Evolutionary conservation across 2,888 invertebrate genomes (phyloP).

Genomic region (Napeogenes inachia): DNA sequence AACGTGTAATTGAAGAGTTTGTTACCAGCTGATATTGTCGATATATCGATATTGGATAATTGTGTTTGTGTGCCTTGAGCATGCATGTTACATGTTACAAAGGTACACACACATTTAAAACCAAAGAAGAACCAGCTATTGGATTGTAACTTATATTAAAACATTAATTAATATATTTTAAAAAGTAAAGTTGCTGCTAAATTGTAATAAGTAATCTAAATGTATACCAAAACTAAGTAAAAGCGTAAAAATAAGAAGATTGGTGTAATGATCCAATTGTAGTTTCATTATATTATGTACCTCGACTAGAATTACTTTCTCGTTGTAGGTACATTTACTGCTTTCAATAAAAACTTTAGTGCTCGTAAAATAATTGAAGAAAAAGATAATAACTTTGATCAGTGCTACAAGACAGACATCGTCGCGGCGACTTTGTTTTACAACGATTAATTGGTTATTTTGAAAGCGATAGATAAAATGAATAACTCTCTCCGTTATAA

Average conservation of each 20-base stretch:
- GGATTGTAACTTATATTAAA: too few species aligned
- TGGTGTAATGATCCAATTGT: neutral
- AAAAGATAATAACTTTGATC: neutral
- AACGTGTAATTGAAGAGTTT: neutral
- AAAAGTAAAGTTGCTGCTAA: too few species aligned
- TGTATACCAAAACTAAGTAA: neutral
- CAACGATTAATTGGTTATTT: neutral
- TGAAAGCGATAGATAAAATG: too few species aligned
- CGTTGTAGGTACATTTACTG: constrained; percentile 9
- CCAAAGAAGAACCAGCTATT: too few species aligned
- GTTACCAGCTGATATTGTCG: too few species aligned
- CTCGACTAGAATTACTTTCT: constrained; percentile 6
- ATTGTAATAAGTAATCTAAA: neutral
- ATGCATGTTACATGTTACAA: too few species aligned
- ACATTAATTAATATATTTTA: too few species aligned
- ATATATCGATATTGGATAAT: too few species aligned
- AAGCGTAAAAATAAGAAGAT: neutral
- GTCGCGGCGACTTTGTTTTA: neutral
- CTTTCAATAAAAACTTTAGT: constrained; percentile 12
- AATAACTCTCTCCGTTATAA: too few species aligned
- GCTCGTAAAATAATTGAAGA: constrained; percentile 9
- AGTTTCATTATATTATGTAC: neutral
- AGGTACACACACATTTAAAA: too few species aligned
- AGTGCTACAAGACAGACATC: too few species aligned
- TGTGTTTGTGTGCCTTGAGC: too few species aligned